Evolutionary conservation across 2,888 invertebrate genomes (phyloP).

Genomic region (Agrochola macilenta): DNA sequence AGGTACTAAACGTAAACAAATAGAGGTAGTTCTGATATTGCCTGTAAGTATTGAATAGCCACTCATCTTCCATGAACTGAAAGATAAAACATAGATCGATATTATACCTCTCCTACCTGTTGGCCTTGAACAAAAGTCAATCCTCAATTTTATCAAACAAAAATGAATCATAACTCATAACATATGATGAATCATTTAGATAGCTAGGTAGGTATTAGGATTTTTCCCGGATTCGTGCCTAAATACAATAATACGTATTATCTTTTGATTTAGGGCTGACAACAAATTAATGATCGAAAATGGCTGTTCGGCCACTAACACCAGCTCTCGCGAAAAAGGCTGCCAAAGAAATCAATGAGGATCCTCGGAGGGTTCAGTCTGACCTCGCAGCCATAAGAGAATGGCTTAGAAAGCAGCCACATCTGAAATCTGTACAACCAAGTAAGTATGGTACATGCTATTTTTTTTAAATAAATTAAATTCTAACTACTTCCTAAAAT

Average conservation of each 20-base stretch:
- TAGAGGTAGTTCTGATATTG: conserved; percentile 2
- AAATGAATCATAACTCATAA: conserved; percentile 10
- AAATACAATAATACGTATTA: conserved; percentile 7
- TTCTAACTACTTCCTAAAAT: background rate
- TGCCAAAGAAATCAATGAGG: conserved; percentile 86
- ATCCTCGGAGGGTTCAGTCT: conserved; percentile 76
- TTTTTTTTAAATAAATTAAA: background rate
- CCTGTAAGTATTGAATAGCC: background rate
- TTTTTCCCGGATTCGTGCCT: background rate
- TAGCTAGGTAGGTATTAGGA: background rate
- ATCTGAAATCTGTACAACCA: conserved; percentile 81
- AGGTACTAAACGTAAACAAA: background rate
- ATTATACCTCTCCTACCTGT: background rate
- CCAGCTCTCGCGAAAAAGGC: conserved; percentile 83
- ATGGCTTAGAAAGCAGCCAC: conserved; percentile 89
- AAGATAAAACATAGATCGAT: conserved; percentile 37
- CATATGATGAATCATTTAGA: conserved; percentile 9
- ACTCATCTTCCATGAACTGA: background rate
- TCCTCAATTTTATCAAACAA: conserved; percentile 27
- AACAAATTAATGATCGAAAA: conserved; percentile 49
- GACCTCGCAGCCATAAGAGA: conserved; percentile 83
- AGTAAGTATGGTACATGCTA: conserved; percentile 74
- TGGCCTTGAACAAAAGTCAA: conserved; percentile 11
- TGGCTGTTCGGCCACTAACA: conserved; percentile 80
- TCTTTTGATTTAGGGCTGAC: conserved; percentile 19